Evolutionary conservation across 2,888 invertebrate species (phyloP), one percentile per base, ranked within the genome.

Genomic region (Xanthorhoe designata): DNA sequence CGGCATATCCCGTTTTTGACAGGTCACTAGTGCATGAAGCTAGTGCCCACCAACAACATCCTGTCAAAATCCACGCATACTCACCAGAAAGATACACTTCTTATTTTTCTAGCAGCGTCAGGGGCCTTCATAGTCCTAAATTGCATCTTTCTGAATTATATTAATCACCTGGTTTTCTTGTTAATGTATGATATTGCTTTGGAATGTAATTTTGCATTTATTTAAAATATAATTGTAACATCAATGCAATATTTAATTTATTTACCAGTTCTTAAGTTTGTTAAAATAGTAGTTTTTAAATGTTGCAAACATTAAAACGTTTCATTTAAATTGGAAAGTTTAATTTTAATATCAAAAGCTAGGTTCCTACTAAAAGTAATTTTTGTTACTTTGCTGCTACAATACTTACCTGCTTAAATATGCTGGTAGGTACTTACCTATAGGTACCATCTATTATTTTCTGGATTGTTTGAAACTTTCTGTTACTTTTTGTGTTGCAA

Each of bases 41-140:
- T 4, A 78, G 79, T 10, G 71, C 77, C 1, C 81, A 84, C 61
- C 79, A 84, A 54, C 75, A 83, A 6, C 84, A 86, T 54, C 84
- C 83, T 64, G 73, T 83, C 42, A 92, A 91, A 84, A 77, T 87
- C 13, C 84, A 84, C 32, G 90, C 88, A 1, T 92, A 87, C 69
- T 81, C 89, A 1, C 90, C 92, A 1, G 92, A 92, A 75, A 85
- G 79, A 84, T 91, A 91, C 64, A 91, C 91, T 1, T 91, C 92
- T 7, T 92, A 92, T 70, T 92, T 92, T 67, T 77, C 87, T 35
- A 88, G 79, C 69, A 82, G 71, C 38, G 74, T 79, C 6, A 86
- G 84, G 73, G 81, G 79, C 29, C 64, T 81, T 29, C 70, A 77
- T 13, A 78, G 70, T 56, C 71, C 77, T 9, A 80, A 82, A 72